Percentiles rank a stretch among this genome's conserved stretches.
These are phyloP conservation scores for Lycaena phlaeas DNA, from an alignment of 2,888 invertebrate species.

Conservation along the genomic window DNA sequence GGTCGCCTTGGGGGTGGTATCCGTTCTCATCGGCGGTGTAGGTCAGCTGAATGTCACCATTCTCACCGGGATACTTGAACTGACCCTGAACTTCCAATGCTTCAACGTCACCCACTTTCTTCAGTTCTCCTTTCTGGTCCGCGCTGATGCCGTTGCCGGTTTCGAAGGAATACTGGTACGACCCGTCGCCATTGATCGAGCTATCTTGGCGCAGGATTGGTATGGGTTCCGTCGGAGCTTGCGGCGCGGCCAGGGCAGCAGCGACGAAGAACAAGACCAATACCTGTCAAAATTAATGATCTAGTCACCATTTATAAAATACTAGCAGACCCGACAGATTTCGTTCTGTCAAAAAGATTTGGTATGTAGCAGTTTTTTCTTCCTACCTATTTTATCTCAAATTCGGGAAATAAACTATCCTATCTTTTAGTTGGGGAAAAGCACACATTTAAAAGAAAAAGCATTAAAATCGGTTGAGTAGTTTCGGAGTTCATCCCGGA, in stretches of 20 bases:
- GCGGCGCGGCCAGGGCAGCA: slow-evolving; percentile 49
- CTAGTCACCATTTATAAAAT: neutral
- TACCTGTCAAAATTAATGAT: slow-evolving; percentile 35
- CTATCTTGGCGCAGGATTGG: slow-evolving; percentile 73
- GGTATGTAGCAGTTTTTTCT: no score
- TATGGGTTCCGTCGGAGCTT: slow-evolving; percentile 48
- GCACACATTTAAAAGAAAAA: no score
- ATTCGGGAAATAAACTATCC: no score
- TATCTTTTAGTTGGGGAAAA: no score
- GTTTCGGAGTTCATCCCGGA: no score
- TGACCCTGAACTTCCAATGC: slow-evolving; percentile 75
- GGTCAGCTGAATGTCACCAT: slow-evolving; percentile 75
- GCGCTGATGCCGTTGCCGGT: slow-evolving; percentile 78
- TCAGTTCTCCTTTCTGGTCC: slow-evolving; percentile 73
- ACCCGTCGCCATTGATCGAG: slow-evolving; percentile 75
- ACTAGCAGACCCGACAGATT: no score
- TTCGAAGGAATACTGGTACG: slow-evolving; percentile 75
- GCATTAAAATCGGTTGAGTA: no score
- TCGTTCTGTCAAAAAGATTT: no score
- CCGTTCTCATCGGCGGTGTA: slow-evolving; percentile 83
- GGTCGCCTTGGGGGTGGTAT: slow-evolving; percentile 76
- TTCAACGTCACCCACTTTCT: slow-evolving; percentile 71
- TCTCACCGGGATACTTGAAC: slow-evolving; percentile 77
- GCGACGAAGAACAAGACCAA: slow-evolving; percentile 46
- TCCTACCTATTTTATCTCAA: no score